Percentiles rank a stretch among this genome's conserved stretches.
Evolutionary conservation across 2,113 vertebrate genomes (phyloP).

Genomic region (Paramormyrops kingsleyae): DNA sequence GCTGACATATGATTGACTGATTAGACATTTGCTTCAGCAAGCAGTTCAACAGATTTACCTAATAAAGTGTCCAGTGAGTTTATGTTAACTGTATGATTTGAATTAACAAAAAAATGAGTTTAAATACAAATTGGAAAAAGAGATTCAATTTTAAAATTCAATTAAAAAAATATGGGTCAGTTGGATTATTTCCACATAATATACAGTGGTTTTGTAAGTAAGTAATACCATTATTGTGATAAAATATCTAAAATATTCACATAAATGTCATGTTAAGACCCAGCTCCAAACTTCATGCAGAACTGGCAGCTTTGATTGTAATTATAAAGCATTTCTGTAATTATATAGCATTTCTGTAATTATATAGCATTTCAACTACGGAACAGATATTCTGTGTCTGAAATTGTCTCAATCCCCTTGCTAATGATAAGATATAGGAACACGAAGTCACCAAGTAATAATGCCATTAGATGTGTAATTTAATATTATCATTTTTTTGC

Average conservation of each 20-base stretch:
- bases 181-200: neutral
- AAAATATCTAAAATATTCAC: neutral
- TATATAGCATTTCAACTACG: neutral
- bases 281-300: neutral
- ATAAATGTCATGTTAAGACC: neutral
- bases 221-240: neutral
- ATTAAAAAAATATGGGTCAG: neutral
- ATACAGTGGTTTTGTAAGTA: neutral
- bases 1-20: neutral
- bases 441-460: neutral
- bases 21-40: neutral
- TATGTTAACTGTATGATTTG: neutral
- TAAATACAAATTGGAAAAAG: neutral
- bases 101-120: neutral
- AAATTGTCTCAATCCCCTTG: neutral
- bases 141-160: neutral
- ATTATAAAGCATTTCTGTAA: neutral
- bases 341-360: neutral
- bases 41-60: neutral
- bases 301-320: neutral
- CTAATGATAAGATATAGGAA: neutral
- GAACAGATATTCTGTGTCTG: neutral
- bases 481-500: neutral
- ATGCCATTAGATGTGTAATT: neutral
- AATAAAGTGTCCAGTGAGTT: neutral